These are phyloP conservation scores for Diplodus puntazzo DNA, from an alignment of 2,797 vertebrate genomes.

Conservation along the genomic window DNA sequence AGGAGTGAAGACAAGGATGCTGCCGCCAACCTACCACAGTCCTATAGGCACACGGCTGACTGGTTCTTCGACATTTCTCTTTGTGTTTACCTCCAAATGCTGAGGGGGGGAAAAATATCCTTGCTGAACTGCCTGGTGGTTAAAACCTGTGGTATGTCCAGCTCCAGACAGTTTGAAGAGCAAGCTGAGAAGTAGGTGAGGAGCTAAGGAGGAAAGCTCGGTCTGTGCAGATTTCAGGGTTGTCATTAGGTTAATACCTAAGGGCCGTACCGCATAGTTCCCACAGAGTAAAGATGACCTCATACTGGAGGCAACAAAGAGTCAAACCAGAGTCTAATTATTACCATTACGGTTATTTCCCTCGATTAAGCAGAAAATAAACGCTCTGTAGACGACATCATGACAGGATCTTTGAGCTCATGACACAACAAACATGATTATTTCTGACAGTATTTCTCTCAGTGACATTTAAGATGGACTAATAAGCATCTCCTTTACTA, in stretches of 20 bases:
- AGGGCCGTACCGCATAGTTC: slow-evolving; percentile 47
- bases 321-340: slow-evolving; percentile 59
- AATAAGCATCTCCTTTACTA: slow-evolving; percentile 33
- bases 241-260: slow-evolving; percentile 70
- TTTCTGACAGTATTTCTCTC: slow-evolving; percentile 22
- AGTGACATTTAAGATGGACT: slow-evolving; percentile 15
- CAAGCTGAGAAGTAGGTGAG: slow-evolving; percentile 50
- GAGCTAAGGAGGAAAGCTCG: slow-evolving; percentile 44
- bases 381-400: slow-evolving; percentile 5
- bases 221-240: slow-evolving; percentile 57
- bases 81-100: slow-evolving; percentile 49
- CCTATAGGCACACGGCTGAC: slow-evolving; percentile 55
- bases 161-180: slow-evolving; percentile 26
- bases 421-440: slow-evolving; percentile 15
- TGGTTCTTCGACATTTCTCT: slow-evolving; percentile 79
- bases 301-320: slow-evolving; percentile 59
- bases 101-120: slow-evolving; percentile 34
- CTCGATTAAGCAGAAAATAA: slow-evolving; percentile 49
- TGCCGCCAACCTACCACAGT: slow-evolving; percentile 44
- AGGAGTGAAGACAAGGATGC: slow-evolving; percentile 42
- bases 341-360: slow-evolving; percentile 48
- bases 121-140: slow-evolving; percentile 35
- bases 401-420: not conserved
- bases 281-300: slow-evolving; percentile 64
- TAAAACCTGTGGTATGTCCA: slow-evolving; percentile 46